Base-by-base conservation (phyloP, 1,140 invertebrate species). In the Drosophila asahinai region DNA sequence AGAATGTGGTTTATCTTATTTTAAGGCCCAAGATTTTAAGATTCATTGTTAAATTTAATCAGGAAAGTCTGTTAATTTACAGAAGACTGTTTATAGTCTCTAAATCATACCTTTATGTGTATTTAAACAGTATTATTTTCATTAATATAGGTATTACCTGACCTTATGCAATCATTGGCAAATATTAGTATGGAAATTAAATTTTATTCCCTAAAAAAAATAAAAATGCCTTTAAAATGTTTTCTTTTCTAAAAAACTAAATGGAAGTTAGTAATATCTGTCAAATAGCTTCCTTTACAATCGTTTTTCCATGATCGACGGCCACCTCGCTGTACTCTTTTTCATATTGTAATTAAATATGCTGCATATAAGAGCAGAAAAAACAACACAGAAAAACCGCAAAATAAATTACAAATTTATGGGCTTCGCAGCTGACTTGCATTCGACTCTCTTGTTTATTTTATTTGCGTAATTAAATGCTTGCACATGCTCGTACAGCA, bases 401-500 rank as follows among this genome's bases (percentile, higher is more conserved):
- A 65, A 60, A 77, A 77, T 67, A 62, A 79, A 87, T 80, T 68
- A 60, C 66, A 77, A 87, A 86, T 82, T 82, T 73, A 62, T 73
- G 62, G 61, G 30, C 45, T n/a, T 52, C 59, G 25, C 42, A 25
- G 54, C 55, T 77, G 62, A 59, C 73, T 77, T 59, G 54, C 54
- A 77, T 67, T 77, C 38, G 73, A 60, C 45, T 36, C 67, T 42
- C 15, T 83, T 80, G 54, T 77, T 87, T 86, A 83, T 82, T 55
- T 33, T 76, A 86, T 82, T 78, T 73, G 66, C 60, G 70, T 65
- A 86, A 86, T 86, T 87, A 86, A 82, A 74, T 82, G 80, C 47
- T 58, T 72, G 78, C 64, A 70, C 74, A 75, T 81, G 58, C 59
- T 71, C 67, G 19, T 42, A 58, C 42, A 49, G 64, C 33, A 52